These are phyloP conservation scores for Lacerta viridis DNA, from an alignment of 2,797 vertebrate species.

Conservation along the genomic window DNA sequence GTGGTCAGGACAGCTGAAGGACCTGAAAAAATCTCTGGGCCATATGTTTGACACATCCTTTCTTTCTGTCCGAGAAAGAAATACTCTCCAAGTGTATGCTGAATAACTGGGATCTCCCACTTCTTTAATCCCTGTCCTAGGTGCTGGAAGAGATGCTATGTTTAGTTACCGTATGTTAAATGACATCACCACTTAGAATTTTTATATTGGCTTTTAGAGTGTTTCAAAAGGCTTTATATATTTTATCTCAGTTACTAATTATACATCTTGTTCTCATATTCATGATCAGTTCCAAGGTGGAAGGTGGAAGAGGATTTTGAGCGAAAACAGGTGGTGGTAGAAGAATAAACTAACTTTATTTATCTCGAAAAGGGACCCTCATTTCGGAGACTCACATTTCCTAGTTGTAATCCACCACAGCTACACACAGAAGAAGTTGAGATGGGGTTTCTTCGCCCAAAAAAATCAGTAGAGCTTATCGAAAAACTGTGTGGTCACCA, in stretches of 20 bases:
- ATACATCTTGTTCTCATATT: background rate
- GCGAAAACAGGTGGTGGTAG: too few species aligned
- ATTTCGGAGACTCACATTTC: background rate
- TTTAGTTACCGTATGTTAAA: background rate
- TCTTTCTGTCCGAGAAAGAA: too few species aligned
- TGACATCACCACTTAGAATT: background rate
- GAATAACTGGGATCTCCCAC: background rate
- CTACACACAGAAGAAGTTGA: background rate
- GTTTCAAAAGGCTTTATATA: background rate
- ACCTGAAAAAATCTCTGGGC: too few species aligned
- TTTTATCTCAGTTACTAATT: background rate
- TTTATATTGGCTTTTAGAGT: background rate
- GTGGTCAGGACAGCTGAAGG: too few species aligned
- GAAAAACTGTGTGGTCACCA: too few species aligned
- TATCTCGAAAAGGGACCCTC: background rate
- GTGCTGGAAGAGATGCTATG: conserved; percentile 22
- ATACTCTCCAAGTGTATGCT: background rate
- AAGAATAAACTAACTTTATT: background rate
- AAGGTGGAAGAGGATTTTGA: background rate
- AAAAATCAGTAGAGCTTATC: background rate
- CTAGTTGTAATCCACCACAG: background rate
- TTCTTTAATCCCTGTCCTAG: conserved; percentile 23
- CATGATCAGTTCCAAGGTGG: background rate
- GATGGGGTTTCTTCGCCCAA: background rate
- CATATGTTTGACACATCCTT: too few species aligned